These are phyloP conservation scores for Scaptomyza tumidula DNA, from an alignment of 2,888 invertebrate genomes.

Conservation along the genomic window DNA sequence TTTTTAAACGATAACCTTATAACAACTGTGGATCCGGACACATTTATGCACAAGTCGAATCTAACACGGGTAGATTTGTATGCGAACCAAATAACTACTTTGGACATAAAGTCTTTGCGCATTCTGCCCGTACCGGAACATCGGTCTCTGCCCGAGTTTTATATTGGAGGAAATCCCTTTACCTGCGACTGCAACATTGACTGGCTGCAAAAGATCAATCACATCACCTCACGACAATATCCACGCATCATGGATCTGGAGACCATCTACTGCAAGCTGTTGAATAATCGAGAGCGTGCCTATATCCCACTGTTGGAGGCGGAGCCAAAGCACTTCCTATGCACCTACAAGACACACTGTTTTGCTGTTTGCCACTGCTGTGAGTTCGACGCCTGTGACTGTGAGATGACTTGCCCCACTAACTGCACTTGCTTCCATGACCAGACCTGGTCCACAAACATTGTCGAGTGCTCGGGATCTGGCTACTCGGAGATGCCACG, in stretches of 20 bases:
- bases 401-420: conserved; percentile 97
- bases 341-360: conserved; percentile 96
- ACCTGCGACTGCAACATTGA: conserved; percentile 98
- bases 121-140: conserved; percentile 91
- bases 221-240: conserved; percentile 92
- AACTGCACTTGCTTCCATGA: conserved; percentile 98
- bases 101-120: conserved; percentile 94
- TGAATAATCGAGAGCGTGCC: conserved; percentile 93
- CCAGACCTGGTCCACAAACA: conserved; percentile 96
- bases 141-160: conserved; percentile 93
- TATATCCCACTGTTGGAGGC: conserved; percentile 94
- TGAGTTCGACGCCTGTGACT: conserved; percentile 98
- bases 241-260: conserved; percentile 96
- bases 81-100: conserved; percentile 94
- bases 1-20: conserved; percentile 96
- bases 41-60: conserved; percentile 94
- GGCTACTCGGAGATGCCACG: conserved; percentile 93
- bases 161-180: conserved; percentile 97
- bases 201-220: conserved; percentile 96
- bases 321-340: conserved; percentile 95
- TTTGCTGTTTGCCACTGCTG: conserved; percentile 98
- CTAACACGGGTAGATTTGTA: conserved; percentile 95
- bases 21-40: conserved; percentile 93
- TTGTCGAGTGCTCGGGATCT: conserved; percentile 94
- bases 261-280: conserved; percentile 94